Base-by-base conservation (phyloP, 2,113 vertebrate genomes). In the Lasiurus borealis region DNA sequence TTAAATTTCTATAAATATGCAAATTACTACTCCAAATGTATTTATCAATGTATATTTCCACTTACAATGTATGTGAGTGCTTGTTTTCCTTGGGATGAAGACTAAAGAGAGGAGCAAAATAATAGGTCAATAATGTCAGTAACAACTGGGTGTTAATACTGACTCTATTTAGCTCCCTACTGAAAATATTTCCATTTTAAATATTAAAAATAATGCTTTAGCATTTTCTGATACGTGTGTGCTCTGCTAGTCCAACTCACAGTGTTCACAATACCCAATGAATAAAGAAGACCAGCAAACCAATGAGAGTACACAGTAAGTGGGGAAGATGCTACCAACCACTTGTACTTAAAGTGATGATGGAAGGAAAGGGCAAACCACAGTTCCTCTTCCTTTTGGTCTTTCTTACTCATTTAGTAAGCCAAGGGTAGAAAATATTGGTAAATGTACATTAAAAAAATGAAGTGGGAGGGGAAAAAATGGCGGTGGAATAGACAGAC, bases 401-500 rank as follows among this genome's bases (percentile, higher is more conserved):
- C 50, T 89, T 76, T 81, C 82, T 92, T 89, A 76, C 19, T 82
- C 76, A 87, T 75, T 75, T 44, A 87, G 77, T 52, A 87, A 87
- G 23, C 14, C 81, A 89, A 78, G 83, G 2, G 23, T 75, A 68
- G 21, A 77, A 21, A 73, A n/a, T 69, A 86, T 25, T 82, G 59
- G 57, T 71, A 76, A 29, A 46, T 77, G 34, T 48, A 25, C 36
- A 90, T 44, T 44, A 72, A 34, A 72, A 88, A 82, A 36, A 40
- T 40, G 40, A 40, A 40, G 40, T 40, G 40, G 40, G 40, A 40
- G 40, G 5, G 5, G 5, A 40, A 40, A 40, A 40, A 40, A 40
- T 40, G 40, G 40, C 40, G 40, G 40, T 40, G 40, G 40, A 40
- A 40, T 40, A 40, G 40, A 40, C 40, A 40, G 40, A 40, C 40